Evolutionary conservation across 2,888 invertebrate genomes (phyloP).

Genomic region (Brenthis daphne): DNA sequence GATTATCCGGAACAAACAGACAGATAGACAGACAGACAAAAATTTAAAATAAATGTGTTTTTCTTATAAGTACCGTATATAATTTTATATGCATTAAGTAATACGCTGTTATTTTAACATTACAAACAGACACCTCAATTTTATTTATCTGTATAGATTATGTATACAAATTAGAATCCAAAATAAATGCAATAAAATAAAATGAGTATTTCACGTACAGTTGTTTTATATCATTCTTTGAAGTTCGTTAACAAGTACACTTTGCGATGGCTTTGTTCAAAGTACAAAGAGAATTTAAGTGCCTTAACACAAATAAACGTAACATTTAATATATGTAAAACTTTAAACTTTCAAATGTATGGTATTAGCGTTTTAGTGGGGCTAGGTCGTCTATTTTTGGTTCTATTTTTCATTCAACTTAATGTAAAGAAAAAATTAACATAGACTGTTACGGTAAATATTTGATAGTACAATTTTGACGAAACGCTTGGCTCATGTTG

Average conservation of each 20-base stretch:
- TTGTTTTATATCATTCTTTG: conserved; percentile 26
- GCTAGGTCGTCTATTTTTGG: background rate
- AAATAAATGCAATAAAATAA: background rate
- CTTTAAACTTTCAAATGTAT: background rate
- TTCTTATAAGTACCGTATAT: too few relatives aligned
- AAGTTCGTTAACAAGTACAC: conserved; percentile 28
- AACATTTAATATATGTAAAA: conserved; percentile 12
- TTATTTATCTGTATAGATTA: too few relatives aligned
- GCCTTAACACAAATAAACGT: conserved; percentile 24
- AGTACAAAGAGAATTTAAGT: conserved; percentile 27
- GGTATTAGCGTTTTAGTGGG: background rate
- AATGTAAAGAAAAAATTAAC: too few relatives aligned
- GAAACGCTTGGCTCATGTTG: too few relatives aligned
- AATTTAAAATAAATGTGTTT: too few relatives aligned
- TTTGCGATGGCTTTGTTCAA: conserved; percentile 23
- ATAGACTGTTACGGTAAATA: too few relatives aligned
- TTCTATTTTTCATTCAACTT: background rate
- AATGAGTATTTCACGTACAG: background rate
- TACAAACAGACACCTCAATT: too few relatives aligned
- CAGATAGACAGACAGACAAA: too few relatives aligned
- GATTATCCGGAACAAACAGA: too few relatives aligned
- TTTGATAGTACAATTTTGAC: too few relatives aligned
- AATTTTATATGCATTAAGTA: too few relatives aligned
- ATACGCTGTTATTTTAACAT: too few relatives aligned
- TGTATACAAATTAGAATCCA: background rate